Evolutionary conservation across 1,140 invertebrate species (phyloP).

Genomic region (Aphidius gifuensis): DNA sequence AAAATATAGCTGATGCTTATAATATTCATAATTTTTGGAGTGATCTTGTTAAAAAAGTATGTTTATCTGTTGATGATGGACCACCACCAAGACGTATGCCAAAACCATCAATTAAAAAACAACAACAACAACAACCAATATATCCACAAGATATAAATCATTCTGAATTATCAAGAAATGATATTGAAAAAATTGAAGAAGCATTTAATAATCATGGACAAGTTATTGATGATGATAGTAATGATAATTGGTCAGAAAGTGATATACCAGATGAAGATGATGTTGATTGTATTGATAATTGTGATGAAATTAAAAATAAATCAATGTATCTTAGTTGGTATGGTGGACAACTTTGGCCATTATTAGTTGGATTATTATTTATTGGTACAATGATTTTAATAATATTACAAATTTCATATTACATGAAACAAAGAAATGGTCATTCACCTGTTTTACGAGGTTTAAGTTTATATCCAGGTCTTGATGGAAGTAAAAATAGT

Average conservation of each 20-base stretch:
- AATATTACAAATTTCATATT: conserved; percentile 33
- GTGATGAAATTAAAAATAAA: too few species aligned
- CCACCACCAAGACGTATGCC: conserved; percentile 31
- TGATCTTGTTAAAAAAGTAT: conserved; percentile 44
- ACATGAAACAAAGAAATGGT: conserved; percentile 41
- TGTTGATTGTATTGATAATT: conserved; percentile 22
- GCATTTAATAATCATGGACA: conserved; percentile 25
- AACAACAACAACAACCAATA: background rate
- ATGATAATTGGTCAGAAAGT: conserved; percentile 35
- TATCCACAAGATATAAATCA: background rate
- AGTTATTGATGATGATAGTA: conserved; percentile 32
- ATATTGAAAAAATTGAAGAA: too few species aligned
- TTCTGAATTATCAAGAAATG: background rate
- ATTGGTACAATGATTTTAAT: conserved; percentile 37
- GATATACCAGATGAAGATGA: conserved; percentile 39
- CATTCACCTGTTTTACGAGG: conserved; percentile 47
- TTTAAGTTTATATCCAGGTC: conserved; percentile 46
- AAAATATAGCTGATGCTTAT: conserved; percentile 31
- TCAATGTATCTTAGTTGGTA: conserved; percentile 34
- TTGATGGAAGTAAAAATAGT: conserved; percentile 50
- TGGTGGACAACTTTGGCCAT: conserved; percentile 36
- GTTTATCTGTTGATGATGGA: conserved; percentile 36
- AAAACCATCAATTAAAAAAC: background rate
- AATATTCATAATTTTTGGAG: conserved; percentile 39
- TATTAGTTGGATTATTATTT: conserved; percentile 37